Conservation (phyloP, 2,113 vertebrate genomes). For the Solea senegalensis region DNA sequence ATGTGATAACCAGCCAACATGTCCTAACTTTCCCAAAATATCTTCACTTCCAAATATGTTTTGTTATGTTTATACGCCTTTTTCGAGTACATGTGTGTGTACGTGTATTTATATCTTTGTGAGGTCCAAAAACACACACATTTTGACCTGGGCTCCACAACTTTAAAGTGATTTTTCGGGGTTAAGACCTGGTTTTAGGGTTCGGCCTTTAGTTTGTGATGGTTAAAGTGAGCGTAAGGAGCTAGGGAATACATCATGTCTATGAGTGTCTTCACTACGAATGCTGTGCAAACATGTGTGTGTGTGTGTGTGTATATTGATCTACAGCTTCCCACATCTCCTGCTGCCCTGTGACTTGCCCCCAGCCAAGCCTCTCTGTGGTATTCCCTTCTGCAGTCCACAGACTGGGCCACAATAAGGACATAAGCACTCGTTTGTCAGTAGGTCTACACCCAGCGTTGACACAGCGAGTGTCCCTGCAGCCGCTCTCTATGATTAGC, state of each 20-base stretch:
- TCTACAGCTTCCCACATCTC: not conserved
- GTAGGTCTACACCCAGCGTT: conserved; percentile 23
- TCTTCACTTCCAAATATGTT: no score
- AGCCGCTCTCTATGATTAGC: conserved; percentile 15
- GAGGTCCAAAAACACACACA: no score
- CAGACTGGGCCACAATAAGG: conserved; percentile 29
- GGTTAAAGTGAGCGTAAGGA: no score
- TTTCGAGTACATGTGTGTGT: not conserved
- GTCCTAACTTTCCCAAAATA: no score
- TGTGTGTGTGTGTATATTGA: not conserved
- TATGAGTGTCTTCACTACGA: no score
- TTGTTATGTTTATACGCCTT: not conserved
- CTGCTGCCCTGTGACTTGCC: conserved; percentile 12
- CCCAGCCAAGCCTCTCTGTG: conserved; percentile 15
- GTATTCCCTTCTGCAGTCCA: conserved; percentile 12
- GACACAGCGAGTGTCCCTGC: conserved; percentile 22
- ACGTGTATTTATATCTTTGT: no score
- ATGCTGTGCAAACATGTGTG: not conserved
- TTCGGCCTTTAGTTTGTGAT: no score
- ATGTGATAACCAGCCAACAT: no score
- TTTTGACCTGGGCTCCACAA: no score
- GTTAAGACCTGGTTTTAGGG: no score
- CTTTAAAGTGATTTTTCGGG: no score
- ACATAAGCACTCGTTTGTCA: conserved; percentile 26
- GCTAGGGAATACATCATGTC: no score